A percentile compares a stretch with the other conserved stretches of the same genome.
These are phyloP conservation scores for Lemur catta DNA, from an alignment of 2,797 vertebrate genomes.

Conservation along the genomic window DNA sequence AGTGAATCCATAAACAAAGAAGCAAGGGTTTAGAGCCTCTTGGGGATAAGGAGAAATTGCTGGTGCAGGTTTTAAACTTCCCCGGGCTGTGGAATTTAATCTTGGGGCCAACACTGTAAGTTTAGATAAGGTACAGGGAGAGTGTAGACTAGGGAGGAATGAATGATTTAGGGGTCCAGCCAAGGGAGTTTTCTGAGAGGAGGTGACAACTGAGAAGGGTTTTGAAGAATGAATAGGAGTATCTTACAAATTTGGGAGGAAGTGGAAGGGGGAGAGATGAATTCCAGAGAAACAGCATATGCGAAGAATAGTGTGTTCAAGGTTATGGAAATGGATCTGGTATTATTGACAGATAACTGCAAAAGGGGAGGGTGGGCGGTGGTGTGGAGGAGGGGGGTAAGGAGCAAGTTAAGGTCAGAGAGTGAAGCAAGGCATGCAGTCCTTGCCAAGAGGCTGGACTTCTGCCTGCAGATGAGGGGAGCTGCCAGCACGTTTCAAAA, in stretches of 20 bases:
- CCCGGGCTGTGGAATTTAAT: neutral
- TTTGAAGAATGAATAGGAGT: conserved; percentile 15
- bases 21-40: neutral
- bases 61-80: neutral
- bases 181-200: neutral
- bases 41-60: neutral
- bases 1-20: neutral
- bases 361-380: too few species aligned
- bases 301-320: neutral
- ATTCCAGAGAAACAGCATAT: neutral
- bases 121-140: neutral
- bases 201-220: neutral
- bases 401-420: neutral
- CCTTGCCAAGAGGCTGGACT: neutral
- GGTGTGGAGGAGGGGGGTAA: accelerated
- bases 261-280: neutral
- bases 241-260: neutral
- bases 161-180: neutral
- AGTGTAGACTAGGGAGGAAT: neutral
- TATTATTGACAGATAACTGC: neutral
- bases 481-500: neutral
- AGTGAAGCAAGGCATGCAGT: neutral
- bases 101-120: neutral
- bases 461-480: neutral
- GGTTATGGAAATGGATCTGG: neutral